Evolutionary conservation across 2,113 vertebrate species (phyloP).

Genomic region (Scytalopus superciliaris): DNA sequence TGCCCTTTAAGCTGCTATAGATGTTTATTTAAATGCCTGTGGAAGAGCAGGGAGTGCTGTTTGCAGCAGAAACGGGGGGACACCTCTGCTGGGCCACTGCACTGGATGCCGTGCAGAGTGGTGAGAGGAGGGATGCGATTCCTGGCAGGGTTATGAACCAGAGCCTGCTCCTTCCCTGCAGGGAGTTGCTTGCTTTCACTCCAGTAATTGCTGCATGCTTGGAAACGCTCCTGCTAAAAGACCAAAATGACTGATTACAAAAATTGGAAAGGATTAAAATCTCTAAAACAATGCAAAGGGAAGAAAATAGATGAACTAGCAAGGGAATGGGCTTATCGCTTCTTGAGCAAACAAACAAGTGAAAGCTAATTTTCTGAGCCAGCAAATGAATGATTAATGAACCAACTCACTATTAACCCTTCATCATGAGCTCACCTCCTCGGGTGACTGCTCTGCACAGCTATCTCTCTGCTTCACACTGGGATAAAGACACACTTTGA

Average conservation of each 20-base stretch:
- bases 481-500: slow-evolving; percentile 16
- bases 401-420: slow-evolving; percentile 27
- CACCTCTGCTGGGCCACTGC: fast-evolving
- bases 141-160: neutral
- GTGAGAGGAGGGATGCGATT: fast-evolving
- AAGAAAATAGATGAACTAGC: slow-evolving; percentile 45
- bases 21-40: neutral
- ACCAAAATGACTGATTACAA: slow-evolving; percentile 53
- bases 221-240: slow-evolving; percentile 36
- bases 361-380: slow-evolving; percentile 62
- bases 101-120: fast-evolving
- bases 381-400: slow-evolving; percentile 65
- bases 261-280: slow-evolving; percentile 61
- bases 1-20: neutral
- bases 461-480: neutral
- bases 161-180: neutral
- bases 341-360: slow-evolving; percentile 64
- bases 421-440: slow-evolving; percentile 17
- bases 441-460: neutral
- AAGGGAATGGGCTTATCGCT: slow-evolving; percentile 35
- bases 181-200: neutral
- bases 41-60: neutral
- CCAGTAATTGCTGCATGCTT: slow-evolving; percentile 15
- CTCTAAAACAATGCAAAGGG: slow-evolving; percentile 47
- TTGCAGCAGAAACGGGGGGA: neutral